These are phyloP conservation scores for Hololepta plana DNA, from an alignment of 2,888 invertebrate genomes.

Conservation along the genomic window DNA sequence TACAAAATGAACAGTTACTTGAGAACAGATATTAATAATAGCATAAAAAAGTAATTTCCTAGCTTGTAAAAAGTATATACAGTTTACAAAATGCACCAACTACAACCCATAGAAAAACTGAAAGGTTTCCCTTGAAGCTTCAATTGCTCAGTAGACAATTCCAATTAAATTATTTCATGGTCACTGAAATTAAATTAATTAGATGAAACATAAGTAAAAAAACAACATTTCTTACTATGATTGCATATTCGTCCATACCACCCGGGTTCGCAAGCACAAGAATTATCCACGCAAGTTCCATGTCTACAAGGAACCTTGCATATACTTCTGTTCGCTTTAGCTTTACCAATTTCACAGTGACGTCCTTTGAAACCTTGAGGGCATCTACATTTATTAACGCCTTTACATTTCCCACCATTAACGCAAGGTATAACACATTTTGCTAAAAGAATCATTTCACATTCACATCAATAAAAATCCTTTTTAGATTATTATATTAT, in stretches of 20 bases:
- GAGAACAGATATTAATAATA: too few species aligned
- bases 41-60: too few species aligned
- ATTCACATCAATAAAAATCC: too few species aligned
- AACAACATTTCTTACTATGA: conserved; percentile 47
- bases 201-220: too few species aligned
- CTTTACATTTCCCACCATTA: conserved; percentile 79
- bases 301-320: conserved; percentile 61
- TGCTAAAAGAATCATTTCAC: conserved; percentile 17
- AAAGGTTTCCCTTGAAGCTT: too few species aligned
- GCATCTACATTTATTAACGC: conserved; percentile 80
- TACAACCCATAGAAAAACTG: too few species aligned
- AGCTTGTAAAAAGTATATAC: too few species aligned
- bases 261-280: conserved; percentile 64
- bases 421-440: conserved; percentile 62
- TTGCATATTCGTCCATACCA: conserved; percentile 71
- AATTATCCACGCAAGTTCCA: conserved; percentile 53
- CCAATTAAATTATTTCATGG: background rate
- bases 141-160: too few species aligned
- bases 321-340: conserved; percentile 44
- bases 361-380: conserved; percentile 68
- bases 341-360: conserved; percentile 73
- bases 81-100: too few species aligned
- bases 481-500: too few species aligned
- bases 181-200: background rate
- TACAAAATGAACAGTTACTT: too few species aligned